Evolutionary conservation across 2,888 invertebrate genomes (phyloP).

Genomic region (Cremastinae sp.): DNA sequence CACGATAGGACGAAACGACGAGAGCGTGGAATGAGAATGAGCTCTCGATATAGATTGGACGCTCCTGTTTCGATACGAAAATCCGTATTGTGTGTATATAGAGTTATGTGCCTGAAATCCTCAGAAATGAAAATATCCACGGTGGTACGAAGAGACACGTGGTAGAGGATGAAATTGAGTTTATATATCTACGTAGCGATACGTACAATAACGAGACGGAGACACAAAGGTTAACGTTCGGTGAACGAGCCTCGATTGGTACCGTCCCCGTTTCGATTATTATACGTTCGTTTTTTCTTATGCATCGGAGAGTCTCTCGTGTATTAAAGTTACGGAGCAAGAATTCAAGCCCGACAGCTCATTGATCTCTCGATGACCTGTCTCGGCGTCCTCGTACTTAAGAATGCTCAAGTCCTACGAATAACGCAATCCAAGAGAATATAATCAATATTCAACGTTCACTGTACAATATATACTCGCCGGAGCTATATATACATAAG

Average conservation of each 20-base stretch:
- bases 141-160: slow-evolving; percentile 41
- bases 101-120: slow-evolving; percentile 1
- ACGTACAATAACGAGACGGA: too few species aligned
- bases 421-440: too few species aligned
- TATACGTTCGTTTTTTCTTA: not conserved
- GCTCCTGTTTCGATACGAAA: slow-evolving; percentile 9
- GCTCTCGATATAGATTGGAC: slow-evolving; percentile 34
- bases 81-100: not conserved
- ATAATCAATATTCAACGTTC: not conserved
- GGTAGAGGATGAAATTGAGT: too few species aligned
- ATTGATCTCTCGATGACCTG: slow-evolving; percentile 30
- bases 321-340: slow-evolving; percentile 16
- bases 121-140: slow-evolving; percentile 30
- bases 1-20: slow-evolving; percentile 49
- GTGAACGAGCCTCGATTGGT: slow-evolving; percentile 49
- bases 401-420: not conserved
- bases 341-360: slow-evolving; percentile 14
- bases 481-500: too few species aligned
- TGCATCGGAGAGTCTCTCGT: slow-evolving; percentile 11
- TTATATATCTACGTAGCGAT: too few species aligned
- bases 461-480: not conserved
- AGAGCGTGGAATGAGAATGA: slow-evolving; percentile 29
- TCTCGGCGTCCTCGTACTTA: slow-evolving; percentile 9
- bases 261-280: slow-evolving; percentile 41
- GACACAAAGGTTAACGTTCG: slow-evolving; percentile 38